phyloP scores from a whole-genome alignment of 2,888 invertebrate genomes.

The Nomada lathburiana region DNA sequence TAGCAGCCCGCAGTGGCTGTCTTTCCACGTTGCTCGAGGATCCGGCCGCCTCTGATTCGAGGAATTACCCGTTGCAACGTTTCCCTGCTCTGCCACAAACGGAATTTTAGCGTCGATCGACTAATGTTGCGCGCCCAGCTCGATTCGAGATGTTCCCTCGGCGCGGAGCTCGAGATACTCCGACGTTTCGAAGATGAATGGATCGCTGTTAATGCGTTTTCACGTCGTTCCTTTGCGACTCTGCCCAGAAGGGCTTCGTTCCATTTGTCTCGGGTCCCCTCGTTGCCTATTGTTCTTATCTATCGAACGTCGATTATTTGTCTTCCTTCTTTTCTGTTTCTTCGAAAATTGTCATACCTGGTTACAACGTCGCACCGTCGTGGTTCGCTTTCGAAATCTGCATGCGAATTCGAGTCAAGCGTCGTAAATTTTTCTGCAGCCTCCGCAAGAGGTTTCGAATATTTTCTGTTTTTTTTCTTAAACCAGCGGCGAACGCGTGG shows the following conservation, averaged over 20 bases:
- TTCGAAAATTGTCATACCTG: too few species aligned
- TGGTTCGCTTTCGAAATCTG: background rate
- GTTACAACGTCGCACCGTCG: background rate
- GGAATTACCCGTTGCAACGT: constrained; percentile 33
- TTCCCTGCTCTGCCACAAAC: constrained; percentile 5
- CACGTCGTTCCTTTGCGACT: background rate
- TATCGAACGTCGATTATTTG: too few species aligned
- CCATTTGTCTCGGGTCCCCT: background rate
- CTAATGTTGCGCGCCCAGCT: constrained; percentile 1
- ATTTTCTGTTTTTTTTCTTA: too few species aligned
- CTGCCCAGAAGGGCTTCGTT: background rate
- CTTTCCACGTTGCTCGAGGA: constrained; percentile 28
- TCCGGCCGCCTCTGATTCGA: constrained; percentile 28
- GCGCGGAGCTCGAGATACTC: background rate
- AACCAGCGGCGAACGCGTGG: background rate
- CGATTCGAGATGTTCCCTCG: background rate
- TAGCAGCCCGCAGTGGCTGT: constrained; percentile 1
- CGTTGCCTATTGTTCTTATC: too few species aligned
- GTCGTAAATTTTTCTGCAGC: background rate
- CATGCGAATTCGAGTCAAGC: background rate
- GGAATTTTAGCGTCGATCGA: constrained; percentile 28
- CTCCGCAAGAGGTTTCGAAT: too few species aligned
- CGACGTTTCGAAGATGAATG: background rate
- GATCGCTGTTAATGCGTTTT: background rate
- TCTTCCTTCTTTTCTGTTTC: too few species aligned